Evolutionary conservation across 2,888 invertebrate genomes (phyloP), one percentile per base, ranked within the genome.

Genomic region (Leptopilina drosophilae): DNA sequence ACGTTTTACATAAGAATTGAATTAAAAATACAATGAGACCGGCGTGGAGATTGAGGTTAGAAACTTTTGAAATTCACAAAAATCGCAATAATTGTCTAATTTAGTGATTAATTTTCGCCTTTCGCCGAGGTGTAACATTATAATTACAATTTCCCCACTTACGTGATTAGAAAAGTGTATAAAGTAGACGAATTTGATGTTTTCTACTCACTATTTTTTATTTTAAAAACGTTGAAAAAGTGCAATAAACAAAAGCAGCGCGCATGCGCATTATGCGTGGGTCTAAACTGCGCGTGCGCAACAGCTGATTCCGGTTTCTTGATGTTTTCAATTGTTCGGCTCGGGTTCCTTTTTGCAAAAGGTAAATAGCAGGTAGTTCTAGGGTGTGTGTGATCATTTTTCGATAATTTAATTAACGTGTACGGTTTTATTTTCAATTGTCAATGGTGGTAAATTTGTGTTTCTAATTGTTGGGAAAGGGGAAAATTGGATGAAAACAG

Each of bases 271-370:
- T 14, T 49, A 26, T 5, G 5, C 7, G 12, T 1, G 26, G 2
- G 11, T 46, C 0, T 4, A 49, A 8, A 33, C 33, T 11, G 46
- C 67, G 9, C 67, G 11, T 14, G 67, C 6, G 49, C 6, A 69
- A n/a, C 67, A 69, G 67, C 67, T 69, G 67, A 53, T 69, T 62
- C 62, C 62, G 62, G 62, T 62, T 62, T 62, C 20, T 62, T 15
- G 20, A 62, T 20, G 20, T 20, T 62, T 62, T 62, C 62, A 62
- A 62, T 62, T 62, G 20, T 62, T 62, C 8, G 42, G 42, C 7
- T 9, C 62, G 20, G 20, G 2, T 20, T 20, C 15, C 15, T 6
- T 5, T 49, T 9, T 49, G 15, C 59, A 59, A 8, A 4, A 56
- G n/a, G 59, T 15, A n/a, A 33, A 33, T 62, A 9, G 2, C 33